Evolutionary conservation across 1,140 invertebrate species (phyloP).

Genomic region (Lethrus apterus): DNA sequence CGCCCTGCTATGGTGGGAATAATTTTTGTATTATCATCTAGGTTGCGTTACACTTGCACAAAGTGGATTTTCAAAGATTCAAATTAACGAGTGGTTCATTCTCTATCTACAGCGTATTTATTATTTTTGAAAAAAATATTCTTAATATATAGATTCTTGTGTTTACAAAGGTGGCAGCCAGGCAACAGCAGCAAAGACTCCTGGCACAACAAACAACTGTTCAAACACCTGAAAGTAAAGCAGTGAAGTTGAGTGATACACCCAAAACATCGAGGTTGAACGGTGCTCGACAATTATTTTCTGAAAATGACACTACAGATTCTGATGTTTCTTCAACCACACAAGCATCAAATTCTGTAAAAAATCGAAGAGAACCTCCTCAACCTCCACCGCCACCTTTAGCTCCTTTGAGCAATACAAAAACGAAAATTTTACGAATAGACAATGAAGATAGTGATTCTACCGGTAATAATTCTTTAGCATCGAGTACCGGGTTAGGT

Average conservation of each 20-base stretch:
- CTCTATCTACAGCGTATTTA: no score
- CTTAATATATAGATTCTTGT: no score
- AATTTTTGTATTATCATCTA: no score
- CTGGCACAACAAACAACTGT: slow-evolving; percentile 46
- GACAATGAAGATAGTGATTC: slow-evolving; percentile 51
- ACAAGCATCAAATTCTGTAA: slow-evolving; percentile 29
- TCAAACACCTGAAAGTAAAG: slow-evolving; percentile 30
- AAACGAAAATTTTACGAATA: slow-evolving; percentile 25
- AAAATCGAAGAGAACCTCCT: slow-evolving; percentile 44
- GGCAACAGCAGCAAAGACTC: slow-evolving; percentile 53
- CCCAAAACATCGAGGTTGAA: slow-evolving; percentile 39
- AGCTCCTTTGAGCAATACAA: slow-evolving; percentile 40
- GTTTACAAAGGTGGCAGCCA: slow-evolving; percentile 58
- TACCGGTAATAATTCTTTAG: slow-evolving; percentile 48
- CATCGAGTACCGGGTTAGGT: slow-evolving; percentile 49
- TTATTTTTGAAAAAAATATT: no score
- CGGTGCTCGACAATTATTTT: slow-evolving; percentile 37
- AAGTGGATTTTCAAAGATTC: no score
- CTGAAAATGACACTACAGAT: slow-evolving; percentile 33
- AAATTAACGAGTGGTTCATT: no score
- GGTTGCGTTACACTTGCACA: no score
- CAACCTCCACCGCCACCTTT: slow-evolving; percentile 45
- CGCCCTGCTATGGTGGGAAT: no score
- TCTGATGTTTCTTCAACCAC: slow-evolving; percentile 36
- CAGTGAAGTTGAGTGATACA: slow-evolving; percentile 26